Evolutionary conservation across 2,113 vertebrate species (phyloP), one percentile per base, ranked within the genome.

Genomic region (Sphyrna mokarran): DNA sequence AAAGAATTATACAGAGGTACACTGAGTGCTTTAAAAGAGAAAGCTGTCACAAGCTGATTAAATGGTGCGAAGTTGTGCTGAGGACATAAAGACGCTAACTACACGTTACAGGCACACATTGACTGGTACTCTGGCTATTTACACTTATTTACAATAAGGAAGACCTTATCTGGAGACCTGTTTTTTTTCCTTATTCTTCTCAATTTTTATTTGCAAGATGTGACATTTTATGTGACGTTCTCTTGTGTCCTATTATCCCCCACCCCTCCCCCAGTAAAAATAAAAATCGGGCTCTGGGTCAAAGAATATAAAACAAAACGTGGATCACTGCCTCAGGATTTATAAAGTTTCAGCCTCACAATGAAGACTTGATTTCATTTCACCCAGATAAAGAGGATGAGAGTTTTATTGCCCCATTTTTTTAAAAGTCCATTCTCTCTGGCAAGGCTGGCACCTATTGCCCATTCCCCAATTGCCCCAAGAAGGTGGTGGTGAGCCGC

Each of bases 81-180:
- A 33, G 87, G 94, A 29, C 11, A 95, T 70, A 29, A 54, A 29
- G 23, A 48, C 69, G 5, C 1, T 43, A 72, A 95, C 94, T 72
- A 29, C 68, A 95, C 68, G 13, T 33, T 26, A 91, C 58, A 66
- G 8, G n/a, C 58, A 10, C 66, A 94, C 93, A 72, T n/a, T 48
- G 40, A 95, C 68, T 37, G 43, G 72, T 95, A 54, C 26, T 63
- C 89, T 70, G 94, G 26, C 68, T 95, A 76, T 95, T 95, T 95
- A 95, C 94, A 95, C 43, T 94, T 94, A 95, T 95, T 14, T 95
- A 95, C 94, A 95, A 95, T 48, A 72, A 72, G 94, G 69, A 72
- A 72, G 40, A 95, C 66, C 69, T 63, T 48, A 72, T 72, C 40
- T 94, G 70, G 22, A 94, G 89, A 63, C 58, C 58, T 63, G 14